A percentile compares a stretch with the other conserved stretches of the same genome.
phyloP scores from a whole-genome alignment of 1,140 invertebrate genomes.

The Meloidogyne chitwoodi region DNA sequence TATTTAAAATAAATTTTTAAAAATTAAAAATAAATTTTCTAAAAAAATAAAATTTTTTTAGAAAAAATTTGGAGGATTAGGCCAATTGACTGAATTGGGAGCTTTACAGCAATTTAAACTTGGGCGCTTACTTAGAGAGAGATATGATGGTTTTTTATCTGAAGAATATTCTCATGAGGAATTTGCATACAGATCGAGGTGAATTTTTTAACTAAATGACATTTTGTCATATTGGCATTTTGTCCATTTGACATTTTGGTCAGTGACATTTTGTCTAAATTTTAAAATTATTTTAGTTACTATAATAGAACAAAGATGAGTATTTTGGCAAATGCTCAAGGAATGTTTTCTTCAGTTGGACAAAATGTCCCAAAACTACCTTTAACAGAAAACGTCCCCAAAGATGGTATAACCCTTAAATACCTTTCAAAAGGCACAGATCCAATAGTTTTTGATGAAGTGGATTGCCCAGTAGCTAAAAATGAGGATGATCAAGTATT shows the following conservation, averaged over 20 bases:
- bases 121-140: background rate
- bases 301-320: conserved; percentile 15
- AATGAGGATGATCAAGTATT: conserved; percentile 7
- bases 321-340: background rate
- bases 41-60: background rate
- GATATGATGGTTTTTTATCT: background rate
- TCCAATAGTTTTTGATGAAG: conserved; percentile 6
- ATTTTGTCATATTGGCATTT: no score
- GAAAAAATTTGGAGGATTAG: background rate
- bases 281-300: background rate
- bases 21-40: background rate
- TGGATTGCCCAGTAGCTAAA: background rate
- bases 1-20: background rate
- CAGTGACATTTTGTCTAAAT: background rate
- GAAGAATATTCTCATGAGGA: background rate
- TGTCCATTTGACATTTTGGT: no score
- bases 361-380: conserved; percentile 7
- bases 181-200: conserved; percentile 1
- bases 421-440: background rate
- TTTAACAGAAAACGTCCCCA: conserved; percentile 3
- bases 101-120: conserved; percentile 12
- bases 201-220: background rate
- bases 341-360: background rate
- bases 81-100: background rate
- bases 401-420: background rate